phyloP scores from a whole-genome alignment of 1,140 invertebrate species.

The Batillaria attramentaria region DNA sequence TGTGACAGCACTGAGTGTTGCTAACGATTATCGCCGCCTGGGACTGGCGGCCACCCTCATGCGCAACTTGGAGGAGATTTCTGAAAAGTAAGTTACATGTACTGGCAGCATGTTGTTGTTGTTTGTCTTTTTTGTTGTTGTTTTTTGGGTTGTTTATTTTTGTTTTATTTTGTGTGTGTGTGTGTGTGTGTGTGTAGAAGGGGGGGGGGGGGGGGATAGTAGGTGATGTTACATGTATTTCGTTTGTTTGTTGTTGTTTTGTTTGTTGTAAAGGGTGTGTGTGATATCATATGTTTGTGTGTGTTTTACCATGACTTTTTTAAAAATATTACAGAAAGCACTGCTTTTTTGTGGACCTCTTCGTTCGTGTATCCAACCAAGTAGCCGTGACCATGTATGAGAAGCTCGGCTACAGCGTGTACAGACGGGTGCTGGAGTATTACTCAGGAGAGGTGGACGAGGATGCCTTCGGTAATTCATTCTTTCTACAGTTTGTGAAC shows the following conservation, averaged over 20 bases:
- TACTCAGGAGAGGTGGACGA: conserved; percentile 89
- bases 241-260: no score
- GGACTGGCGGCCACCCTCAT: conserved; percentile 96
- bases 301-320: no score
- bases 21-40: conserved; percentile 90
- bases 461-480: conserved; percentile 93
- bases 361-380: conserved; percentile 97
- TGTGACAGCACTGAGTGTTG: conserved; percentile 97
- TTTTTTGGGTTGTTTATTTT: no score
- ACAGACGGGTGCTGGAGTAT: conserved; percentile 96
- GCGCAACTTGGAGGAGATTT: conserved; percentile 94
- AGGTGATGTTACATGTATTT: no score
- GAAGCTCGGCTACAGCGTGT: conserved; percentile 93
- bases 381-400: conserved; percentile 99
- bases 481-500: background rate
- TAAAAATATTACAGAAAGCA: conserved; percentile 83
- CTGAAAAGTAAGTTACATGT: conserved; percentile 88
- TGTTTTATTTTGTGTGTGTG: no score
- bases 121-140: no score
- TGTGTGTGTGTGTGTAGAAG: no score
- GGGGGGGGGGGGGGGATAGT: no score
- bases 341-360: conserved; percentile 98
- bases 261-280: no score
- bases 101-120: no score
- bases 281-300: no score